These are phyloP conservation scores for Plagodis dolabraria DNA, from an alignment of 2,888 invertebrate species.

Conservation along the genomic window DNA sequence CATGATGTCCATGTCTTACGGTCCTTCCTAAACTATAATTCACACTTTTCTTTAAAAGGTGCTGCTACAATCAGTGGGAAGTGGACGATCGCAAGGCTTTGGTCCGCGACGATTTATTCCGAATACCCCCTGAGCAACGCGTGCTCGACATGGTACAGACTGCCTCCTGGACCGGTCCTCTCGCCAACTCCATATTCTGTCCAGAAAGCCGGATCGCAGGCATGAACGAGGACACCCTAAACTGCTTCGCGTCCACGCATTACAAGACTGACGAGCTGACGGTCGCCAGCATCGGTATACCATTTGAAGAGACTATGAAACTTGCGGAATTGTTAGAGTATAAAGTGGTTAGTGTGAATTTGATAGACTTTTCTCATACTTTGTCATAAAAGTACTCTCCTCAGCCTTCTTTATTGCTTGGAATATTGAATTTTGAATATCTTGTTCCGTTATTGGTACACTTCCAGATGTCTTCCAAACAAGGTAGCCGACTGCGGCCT, in stretches of 20 bases:
- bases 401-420: too few species aligned
- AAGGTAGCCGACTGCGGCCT: too few species aligned
- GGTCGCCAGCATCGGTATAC: conserved; percentile 63
- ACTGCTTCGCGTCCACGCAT: conserved; percentile 45
- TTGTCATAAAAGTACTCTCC: too few species aligned
- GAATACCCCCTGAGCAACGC: conserved; percentile 55
- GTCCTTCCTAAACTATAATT: neutral
- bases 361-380: neutral
- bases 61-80: conserved; percentile 62
- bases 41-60: conserved; percentile 42
- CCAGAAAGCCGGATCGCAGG: conserved; percentile 49
- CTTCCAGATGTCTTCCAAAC: too few species aligned
- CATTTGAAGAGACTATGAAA: conserved; percentile 65
- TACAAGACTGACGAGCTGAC: conserved; percentile 57
- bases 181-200: conserved; percentile 68
- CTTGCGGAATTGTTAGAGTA: conserved; percentile 59
- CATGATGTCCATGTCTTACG: too few species aligned
- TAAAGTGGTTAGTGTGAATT: conserved; percentile 41
- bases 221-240: conserved; percentile 50
- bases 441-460: too few species aligned
- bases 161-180: conserved; percentile 65
- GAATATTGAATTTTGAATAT: too few species aligned
- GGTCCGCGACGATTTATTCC: conserved; percentile 56
- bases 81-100: conserved; percentile 54
- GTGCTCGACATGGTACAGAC: conserved; percentile 65